Evolutionary conservation across 2,888 invertebrate species (phyloP).

Genomic region (Parelbella ahira): DNA sequence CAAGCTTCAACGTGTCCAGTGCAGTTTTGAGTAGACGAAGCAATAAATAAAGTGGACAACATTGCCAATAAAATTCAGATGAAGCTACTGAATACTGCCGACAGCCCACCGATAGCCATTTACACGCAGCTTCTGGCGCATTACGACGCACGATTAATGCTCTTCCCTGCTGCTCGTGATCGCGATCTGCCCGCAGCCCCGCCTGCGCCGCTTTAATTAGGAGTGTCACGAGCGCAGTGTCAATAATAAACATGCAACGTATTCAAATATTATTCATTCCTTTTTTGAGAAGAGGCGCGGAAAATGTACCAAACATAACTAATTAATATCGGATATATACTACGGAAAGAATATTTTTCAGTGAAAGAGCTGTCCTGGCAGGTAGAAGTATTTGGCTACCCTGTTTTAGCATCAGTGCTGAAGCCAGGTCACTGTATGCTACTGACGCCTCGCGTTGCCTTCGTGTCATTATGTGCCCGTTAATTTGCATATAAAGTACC

Average conservation of each 20-base stretch:
- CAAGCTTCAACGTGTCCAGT: too few relatives aligned
- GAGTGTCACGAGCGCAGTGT: conserved; percentile 29
- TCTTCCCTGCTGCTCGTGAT: conserved; percentile 60
- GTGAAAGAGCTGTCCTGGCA: too few relatives aligned
- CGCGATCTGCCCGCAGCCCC: conserved; percentile 49
- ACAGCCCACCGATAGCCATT: conserved; percentile 42
- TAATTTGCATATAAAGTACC: conserved; percentile 53
- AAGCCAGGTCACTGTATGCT: conserved; percentile 32
- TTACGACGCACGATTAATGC: conserved; percentile 58
- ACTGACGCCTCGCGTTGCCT: conserved; percentile 43
- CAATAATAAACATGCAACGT: conserved; percentile 14
- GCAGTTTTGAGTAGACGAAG: too few relatives aligned
- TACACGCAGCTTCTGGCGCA: conserved; percentile 45
- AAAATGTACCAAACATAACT: too few relatives aligned
- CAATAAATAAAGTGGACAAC: conserved; percentile 23
- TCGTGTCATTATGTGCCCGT: conserved; percentile 32
- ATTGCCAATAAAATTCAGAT: conserved; percentile 28
- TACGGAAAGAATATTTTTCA: too few relatives aligned
- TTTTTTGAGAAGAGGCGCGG: not conserved
- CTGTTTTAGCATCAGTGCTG: too few relatives aligned
- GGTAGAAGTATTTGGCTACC: too few relatives aligned
- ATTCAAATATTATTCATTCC: not conserved
- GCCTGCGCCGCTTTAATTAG: conserved; percentile 23
- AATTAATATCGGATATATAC: too few relatives aligned
- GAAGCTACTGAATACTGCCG: conserved; percentile 40